Conservation (phyloP, 2,113 vertebrate genomes). For the Dromas ardeola region DNA sequence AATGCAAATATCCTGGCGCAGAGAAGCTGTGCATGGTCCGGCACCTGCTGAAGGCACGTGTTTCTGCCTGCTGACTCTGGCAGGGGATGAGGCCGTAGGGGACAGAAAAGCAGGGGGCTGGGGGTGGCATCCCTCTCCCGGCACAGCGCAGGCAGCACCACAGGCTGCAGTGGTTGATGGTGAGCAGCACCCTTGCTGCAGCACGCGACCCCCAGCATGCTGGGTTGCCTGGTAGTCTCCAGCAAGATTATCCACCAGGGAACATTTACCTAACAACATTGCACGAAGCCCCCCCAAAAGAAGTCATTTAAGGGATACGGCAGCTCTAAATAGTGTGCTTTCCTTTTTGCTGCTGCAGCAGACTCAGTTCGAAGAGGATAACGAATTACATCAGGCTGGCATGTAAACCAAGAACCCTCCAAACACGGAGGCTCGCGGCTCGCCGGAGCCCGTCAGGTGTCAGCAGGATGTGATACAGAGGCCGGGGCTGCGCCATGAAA, state of each 20-base stretch:
- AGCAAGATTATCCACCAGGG: not conserved
- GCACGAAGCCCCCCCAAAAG: not conserved
- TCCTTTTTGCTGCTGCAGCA: not conserved
- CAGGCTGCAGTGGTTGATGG: accelerated
- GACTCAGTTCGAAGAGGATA: not conserved
- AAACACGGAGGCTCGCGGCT: accelerated
- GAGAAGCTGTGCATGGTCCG: not conserved
- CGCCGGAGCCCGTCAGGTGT: not conserved
- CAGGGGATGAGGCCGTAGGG: not conserved
- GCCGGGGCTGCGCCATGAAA: not conserved
- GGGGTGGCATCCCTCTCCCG: not conserved
- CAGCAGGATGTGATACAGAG: not conserved
- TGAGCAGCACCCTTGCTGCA: not conserved
- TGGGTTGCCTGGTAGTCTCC: not conserved
- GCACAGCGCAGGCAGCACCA: not conserved
- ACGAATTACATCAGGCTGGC: not conserved
- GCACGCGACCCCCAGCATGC: not conserved
- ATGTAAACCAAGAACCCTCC: accelerated
- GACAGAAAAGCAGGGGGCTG: not conserved
- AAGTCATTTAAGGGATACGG: no score
- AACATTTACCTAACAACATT: not conserved
- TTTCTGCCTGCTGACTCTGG: not conserved
- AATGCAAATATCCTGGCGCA: not conserved
- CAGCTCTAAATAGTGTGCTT: not conserved
- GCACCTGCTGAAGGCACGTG: not conserved